Evolutionary conservation across 2,113 vertebrate genomes (phyloP), one percentile per base, ranked within the genome.

Genomic region (Puntigrus tetrazona): DNA sequence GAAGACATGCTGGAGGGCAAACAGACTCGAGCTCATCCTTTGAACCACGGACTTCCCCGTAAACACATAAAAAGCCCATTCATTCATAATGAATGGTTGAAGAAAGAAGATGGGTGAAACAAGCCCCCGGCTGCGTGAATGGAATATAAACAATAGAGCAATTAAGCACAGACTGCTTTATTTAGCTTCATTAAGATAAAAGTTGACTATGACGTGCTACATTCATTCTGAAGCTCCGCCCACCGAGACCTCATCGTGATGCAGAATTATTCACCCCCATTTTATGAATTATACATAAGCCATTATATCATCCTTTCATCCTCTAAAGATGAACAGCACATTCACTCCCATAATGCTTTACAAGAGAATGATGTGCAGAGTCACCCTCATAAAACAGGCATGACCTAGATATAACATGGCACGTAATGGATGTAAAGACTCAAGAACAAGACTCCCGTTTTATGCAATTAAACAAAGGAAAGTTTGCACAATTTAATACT

Each of bases 91-190:
- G 14, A 77, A 27, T 25, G 29, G 57, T 63, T 78, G 50, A 50
- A 69, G 67, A 55, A 82, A 45, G 22, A 63, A 73, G 45, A 57
- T 29, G 10, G 57, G 20, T 29, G 31, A 38, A 41, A 61, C 34
- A 70, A 73, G 75, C 70, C 38, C 36, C 61, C 1, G 36, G 47
- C 81, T 67, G 10, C 18, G 72, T 77, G 77, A 81, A 50, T 34
- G 77, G 27, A 84, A 72, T 47, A 61, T 57, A 73, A 89, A 86
- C 80, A 89, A 87, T 55, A 81, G 13, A 36, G 70, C 78, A 87
- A 74, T 45, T 74, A 43, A 76, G 57, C 43, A 7, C 22, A 13
- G 9, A 57, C 18, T 72, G 76, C 52, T 85, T 83, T 38, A 81
- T 82, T 87, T 81, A 43, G 50, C 67, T 82, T 29, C 27, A 81